These are phyloP conservation scores for Hyalella azteca DNA, from an alignment of 2,888 invertebrate species.

Conservation along the genomic window DNA sequence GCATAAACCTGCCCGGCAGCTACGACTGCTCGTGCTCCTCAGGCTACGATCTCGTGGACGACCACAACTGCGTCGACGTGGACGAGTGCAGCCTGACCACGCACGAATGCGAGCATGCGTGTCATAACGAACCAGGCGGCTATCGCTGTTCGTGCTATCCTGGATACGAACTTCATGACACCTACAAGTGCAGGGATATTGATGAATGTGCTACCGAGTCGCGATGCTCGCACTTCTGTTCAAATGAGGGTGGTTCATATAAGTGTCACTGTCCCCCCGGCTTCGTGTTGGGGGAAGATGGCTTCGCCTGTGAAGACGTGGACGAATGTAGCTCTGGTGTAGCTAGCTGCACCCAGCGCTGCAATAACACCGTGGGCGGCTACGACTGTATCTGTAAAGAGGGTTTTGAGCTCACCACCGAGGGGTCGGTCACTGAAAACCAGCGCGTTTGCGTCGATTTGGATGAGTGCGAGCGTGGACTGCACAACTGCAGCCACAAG, in stretches of 20 bases:
- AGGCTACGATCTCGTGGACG: constrained; percentile 62
- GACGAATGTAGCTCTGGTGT: constrained; percentile 60
- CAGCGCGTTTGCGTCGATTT: constrained; percentile 61
- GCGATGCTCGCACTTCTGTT: constrained; percentile 68
- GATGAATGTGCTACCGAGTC: constrained; percentile 65
- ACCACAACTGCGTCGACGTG: constrained; percentile 58
- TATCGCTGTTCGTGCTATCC: constrained; percentile 64
- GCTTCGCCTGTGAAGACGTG: constrained; percentile 59
- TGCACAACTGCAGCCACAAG: constrained; percentile 60
- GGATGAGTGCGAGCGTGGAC: constrained; percentile 50
- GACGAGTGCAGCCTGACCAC: constrained; percentile 59
- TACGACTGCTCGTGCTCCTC: constrained; percentile 63
- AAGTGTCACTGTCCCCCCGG: constrained; percentile 69
- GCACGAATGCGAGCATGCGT: constrained; percentile 52
- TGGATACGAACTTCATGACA: constrained; percentile 64
- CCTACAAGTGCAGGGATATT: constrained; percentile 62
- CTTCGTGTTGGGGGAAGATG: constrained; percentile 62
- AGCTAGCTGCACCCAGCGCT: constrained; percentile 65
- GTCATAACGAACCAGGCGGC: constrained; percentile 52
- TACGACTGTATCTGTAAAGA: constrained; percentile 69
- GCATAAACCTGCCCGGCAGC: constrained; percentile 53
- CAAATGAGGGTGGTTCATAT: constrained; percentile 68
- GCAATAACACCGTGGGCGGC: constrained; percentile 67
- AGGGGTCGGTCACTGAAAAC: constrained; percentile 58
- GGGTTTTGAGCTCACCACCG: constrained; percentile 64